phyloP scores from a whole-genome alignment of 2,113 vertebrate species.

The Microcebus ravelobensis region DNA sequence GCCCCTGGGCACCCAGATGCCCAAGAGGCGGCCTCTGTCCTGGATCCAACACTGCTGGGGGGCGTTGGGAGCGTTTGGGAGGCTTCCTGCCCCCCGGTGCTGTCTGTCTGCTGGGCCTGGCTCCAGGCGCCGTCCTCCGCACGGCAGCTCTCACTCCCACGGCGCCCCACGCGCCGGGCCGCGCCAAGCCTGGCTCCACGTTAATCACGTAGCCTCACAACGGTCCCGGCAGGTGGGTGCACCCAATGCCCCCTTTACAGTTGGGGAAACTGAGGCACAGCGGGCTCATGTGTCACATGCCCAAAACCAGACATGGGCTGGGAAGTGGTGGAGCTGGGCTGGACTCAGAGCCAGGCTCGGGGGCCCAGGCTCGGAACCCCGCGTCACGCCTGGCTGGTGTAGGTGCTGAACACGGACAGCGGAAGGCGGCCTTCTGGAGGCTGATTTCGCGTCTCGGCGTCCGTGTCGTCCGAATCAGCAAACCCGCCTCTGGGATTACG shows the following conservation, averaged over 20 bases:
- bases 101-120: neutral
- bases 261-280: neutral
- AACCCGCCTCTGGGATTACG: neutral
- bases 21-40: neutral
- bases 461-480: accelerated
- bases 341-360: neutral
- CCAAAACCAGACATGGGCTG: neutral
- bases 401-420: neutral
- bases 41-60: neutral
- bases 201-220: accelerated
- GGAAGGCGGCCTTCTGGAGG: neutral
- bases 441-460: accelerated
- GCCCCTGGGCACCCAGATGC: too few species aligned
- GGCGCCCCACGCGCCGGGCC: accelerated
- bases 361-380: too few species aligned
- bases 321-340: neutral
- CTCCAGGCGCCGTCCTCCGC: accelerated
- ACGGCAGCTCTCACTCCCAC: accelerated
- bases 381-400: accelerated
- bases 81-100: accelerated
- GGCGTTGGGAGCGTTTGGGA: accelerated
- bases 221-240: accelerated
- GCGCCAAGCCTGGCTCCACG: accelerated
- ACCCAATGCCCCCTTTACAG: accelerated
- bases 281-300: neutral